Evolutionary conservation across 2,888 invertebrate species (phyloP), one percentile per base, ranked within the genome.

Genomic region (Galerucella pusilla): DNA sequence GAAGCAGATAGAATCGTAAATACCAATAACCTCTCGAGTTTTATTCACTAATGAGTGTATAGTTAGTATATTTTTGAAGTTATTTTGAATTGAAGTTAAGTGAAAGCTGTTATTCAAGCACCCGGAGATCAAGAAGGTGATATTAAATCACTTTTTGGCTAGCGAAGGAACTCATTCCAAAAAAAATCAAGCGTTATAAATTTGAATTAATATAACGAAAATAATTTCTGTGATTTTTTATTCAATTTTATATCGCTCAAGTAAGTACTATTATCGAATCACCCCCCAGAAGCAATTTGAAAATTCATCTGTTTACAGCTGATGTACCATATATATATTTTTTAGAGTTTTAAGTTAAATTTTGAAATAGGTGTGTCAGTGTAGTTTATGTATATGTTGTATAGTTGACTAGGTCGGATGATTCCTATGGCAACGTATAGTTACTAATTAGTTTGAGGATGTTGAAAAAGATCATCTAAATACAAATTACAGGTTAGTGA

Each of bases 401-500:
- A 86, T 86, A 87, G 86, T 85, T 84, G 86, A 86, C 85, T 87
- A 86, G 86, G 86, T 85, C 84, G 83, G 85, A 87, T 85, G 87
- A 87, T 87, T 88, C 88, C 88, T 88, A 88, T 87, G 85, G 88
- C 88, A 88, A 88, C 88, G 86, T 86, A 88, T 88, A 88, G 88
- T 88, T 88, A 88, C 88, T 88, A 88, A 79, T 78, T 64, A 64
- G 64, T 64, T 64, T n/a, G 42, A 77, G 42, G 63, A 59, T 65
- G 57, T 10, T 20, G 57, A 57, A 57, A 20, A 57, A 10, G 16
- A 42, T 57, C 57, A 20, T 57, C 57, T 57, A 57, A 57, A 57
- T 57, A 57, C 57, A 57, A 57, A 20, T 7, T 20, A 20, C 57
- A 57, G 57, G 57, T 57, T 57, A 57, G 57, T 57, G 57, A 57